Percentiles rank a stretch among this genome's conserved stretches.
Evolutionary conservation across 2,797 vertebrate genomes (phyloP).

Genomic region (Tragelaphus oryx): DNA sequence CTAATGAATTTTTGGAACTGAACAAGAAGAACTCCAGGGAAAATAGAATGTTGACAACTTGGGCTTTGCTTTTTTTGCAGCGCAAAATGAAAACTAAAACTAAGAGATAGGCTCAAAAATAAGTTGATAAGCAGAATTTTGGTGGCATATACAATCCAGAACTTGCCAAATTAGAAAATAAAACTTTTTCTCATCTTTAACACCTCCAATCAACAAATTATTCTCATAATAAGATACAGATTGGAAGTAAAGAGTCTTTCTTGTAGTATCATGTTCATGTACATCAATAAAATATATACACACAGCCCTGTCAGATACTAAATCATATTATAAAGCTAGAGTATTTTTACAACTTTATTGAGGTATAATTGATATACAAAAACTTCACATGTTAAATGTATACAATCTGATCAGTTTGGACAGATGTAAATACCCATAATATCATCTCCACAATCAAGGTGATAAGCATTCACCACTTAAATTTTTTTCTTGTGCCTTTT

Average conservation of each 20-base stretch:
- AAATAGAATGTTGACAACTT: background rate
- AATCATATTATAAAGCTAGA: background rate
- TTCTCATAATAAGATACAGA: background rate
- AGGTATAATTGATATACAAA: background rate
- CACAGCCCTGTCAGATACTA: background rate
- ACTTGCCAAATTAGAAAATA: background rate
- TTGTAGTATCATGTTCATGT: background rate
- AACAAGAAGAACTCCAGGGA: background rate
- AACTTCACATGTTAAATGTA: background rate
- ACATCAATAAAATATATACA: background rate
- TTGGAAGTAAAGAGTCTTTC: background rate
- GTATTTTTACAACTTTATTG: background rate
- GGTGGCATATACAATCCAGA: background rate
- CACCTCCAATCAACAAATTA: background rate
- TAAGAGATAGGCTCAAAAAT: background rate
- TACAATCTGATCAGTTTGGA: background rate
- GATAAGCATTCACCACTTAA: background rate
- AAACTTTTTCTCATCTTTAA: background rate
- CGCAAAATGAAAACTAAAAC: background rate
- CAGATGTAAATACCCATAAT: background rate
- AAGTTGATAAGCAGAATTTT: background rate
- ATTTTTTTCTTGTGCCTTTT: background rate
- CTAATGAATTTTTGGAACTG: slow-evolving; percentile 36
- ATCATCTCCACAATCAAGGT: background rate
- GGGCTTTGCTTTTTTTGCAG: background rate